Evolutionary conservation across 1,140 invertebrate species (phyloP), one percentile per base, ranked within the genome.

Genomic region (Monomorium pharaonis): DNA sequence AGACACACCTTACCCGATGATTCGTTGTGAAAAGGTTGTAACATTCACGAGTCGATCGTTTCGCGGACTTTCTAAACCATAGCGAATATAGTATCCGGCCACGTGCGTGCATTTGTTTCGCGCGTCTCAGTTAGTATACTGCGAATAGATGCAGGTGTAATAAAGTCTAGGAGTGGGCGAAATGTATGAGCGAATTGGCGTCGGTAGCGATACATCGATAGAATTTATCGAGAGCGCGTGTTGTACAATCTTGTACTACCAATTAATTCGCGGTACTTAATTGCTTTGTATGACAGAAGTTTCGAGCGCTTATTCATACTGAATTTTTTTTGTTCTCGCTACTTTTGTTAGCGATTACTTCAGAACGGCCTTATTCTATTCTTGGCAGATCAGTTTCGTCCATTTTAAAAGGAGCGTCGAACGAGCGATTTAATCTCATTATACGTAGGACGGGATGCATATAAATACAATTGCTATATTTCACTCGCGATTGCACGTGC

Each of bases 11-110:
- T 51, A 54, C 54, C 9, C 49, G 87, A 70, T 42, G 54, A 84
- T 89, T 83, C 67, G 84, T 91, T 91, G 89, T 87, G 89, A 91
- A 90, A 91, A 77, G 85, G 72, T 88, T 89, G 89, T 86, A 90
- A 80, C 85, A 80, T 78, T 89, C 76, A 70, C 88, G 88, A 87
- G 75, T 75, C 49, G 70, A 90, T 90, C 86, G 86, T 89, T 87
- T 86, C 78, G 56, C 84, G 81, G 86, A 90, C 89, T 90, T 90
- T 90, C 89, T 90, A 90, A 90, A 90, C 81, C 76, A 74, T 84
- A 37, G 30, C 49, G 14, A 78, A 88, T 86, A 88, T 69, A 85
- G 54, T 83, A 83, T 84, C 84, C 63, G 56, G 84, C 83, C 84
- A 84, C 85, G 80, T 86, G 69, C 69, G 67, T 85, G 42, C 54